Evolutionary conservation across 1,140 invertebrate species (phyloP), one percentile per base, ranked within the genome.

Genomic region (Batillaria attramentaria): DNA sequence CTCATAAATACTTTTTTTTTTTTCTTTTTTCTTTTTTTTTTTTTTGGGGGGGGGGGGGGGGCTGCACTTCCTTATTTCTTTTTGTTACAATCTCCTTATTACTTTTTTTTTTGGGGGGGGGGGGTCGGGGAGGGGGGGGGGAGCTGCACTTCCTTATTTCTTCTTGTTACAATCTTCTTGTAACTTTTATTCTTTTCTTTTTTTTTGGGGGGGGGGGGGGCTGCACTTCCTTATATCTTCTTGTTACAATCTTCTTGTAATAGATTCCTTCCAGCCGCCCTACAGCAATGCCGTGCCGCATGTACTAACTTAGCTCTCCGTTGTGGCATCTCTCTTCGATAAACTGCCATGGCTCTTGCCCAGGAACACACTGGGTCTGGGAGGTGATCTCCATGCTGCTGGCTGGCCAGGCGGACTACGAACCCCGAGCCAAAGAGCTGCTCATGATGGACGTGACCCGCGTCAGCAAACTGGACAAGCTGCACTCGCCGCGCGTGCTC

Each of bases 291-390:
- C 18, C 18, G 2, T 18, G 3, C 18, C 50, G 50, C n/a, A 69
- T 13, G 39, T 0, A 35, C 1, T 13, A 20, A 41, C 13, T 16
- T 16, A 69, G 10, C 1, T 2, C 16, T 1, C 10, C 28, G 33
- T 20, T 31, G 66, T 16, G 16, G 31, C 31, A 24, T 24, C 33
- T 16, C 1, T 66, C 31, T 16, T 66, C 1, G 24, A 16, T 0
- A 20, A 39, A 54, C n/a, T 54, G 18, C n/a, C 50, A n/a, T n/a
- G 6, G 0, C 33, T 39, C 10, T 18, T 41, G 0, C n/a, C 69
- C 80, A 85, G 84, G 84, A 8, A 83, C 84, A 20, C 82, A 83
- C 65, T 85, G 84, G 84, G 31, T 82, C 20, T 85, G 84, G 84
- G 84, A 85, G 72, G 46, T 85, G 20, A 74, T 74, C 31, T 81